phyloP scores from a whole-genome alignment of 2,113 vertebrate genomes.

The Cavia aperea region DNA sequence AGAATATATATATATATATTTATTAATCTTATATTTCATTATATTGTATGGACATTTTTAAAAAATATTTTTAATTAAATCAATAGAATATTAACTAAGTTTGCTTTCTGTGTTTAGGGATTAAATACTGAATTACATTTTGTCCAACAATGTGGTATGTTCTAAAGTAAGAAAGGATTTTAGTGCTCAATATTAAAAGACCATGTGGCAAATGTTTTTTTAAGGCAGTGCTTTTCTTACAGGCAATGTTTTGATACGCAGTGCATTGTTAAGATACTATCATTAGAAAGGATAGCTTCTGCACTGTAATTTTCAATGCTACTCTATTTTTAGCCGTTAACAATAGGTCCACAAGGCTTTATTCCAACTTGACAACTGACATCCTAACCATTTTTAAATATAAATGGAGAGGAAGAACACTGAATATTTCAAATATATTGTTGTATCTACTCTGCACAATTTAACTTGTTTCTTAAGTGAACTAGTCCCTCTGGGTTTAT shows the following conservation, averaged over 20 bases:
- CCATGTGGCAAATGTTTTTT: not conserved
- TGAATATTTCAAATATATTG: constrained; percentile 50
- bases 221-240: not conserved
- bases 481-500: constrained; percentile 43
- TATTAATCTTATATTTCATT: constrained; percentile 48
- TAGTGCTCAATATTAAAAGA: not conserved
- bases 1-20: constrained; percentile 62
- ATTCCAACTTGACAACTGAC: constrained; percentile 24
- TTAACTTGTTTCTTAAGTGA: constrained; percentile 55
- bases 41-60: constrained; percentile 34
- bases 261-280: constrained; percentile 21
- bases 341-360: constrained; percentile 41
- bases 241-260: not conserved
- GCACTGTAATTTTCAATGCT: constrained; percentile 46
- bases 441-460: constrained; percentile 39
- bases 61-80: constrained; percentile 55
- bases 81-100: constrained; percentile 54
- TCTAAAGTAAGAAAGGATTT: constrained; percentile 30
- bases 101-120: constrained; percentile 13
- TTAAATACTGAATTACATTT: constrained; percentile 39
- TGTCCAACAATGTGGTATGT: constrained; percentile 23
- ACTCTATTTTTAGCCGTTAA: constrained; percentile 54
- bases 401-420: not conserved
- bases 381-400: constrained; percentile 56
- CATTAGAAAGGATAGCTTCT: constrained; percentile 14